Evolutionary conservation across 2,888 invertebrate species (phyloP).

Genomic region (Drosophila gaucha): DNA sequence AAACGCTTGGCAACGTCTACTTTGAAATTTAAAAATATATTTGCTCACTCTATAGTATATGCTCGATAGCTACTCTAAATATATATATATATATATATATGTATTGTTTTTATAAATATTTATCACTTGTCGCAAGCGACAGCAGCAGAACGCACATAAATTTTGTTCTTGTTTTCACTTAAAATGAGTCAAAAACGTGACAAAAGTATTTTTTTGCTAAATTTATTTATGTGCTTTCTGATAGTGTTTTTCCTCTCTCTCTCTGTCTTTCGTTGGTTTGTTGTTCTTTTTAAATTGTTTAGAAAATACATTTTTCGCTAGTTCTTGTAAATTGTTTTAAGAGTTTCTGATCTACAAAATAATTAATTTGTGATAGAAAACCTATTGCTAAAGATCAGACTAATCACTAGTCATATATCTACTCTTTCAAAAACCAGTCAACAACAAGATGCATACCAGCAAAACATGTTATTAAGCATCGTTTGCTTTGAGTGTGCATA

Average conservation of each 20-base stretch:
- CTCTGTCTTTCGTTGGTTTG: constrained; percentile 20
- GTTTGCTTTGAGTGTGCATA: constrained; percentile 21
- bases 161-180: constrained; percentile 17
- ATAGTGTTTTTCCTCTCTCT: background rate
- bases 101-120: constrained; percentile 7
- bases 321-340: constrained; percentile 4
- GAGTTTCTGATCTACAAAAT: constrained; percentile 3
- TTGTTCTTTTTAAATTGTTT: constrained; percentile 9
- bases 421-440: constrained; percentile 37
- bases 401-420: constrained; percentile 29
- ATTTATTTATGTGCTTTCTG: constrained; percentile 32
- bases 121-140: constrained; percentile 16
- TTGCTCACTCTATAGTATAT: constrained; percentile 10
- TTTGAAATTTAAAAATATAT: constrained; percentile 32
- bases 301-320: background rate
- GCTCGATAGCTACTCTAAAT: constrained; percentile 14
- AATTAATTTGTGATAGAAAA: constrained; percentile 9
- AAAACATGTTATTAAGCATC: constrained; percentile 33
- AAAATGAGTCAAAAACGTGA: constrained; percentile 72
- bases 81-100: background rate
- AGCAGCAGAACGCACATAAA: constrained; percentile 19
- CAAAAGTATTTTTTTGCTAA: constrained; percentile 38
- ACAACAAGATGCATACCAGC: constrained; percentile 20
- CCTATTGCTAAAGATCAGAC: constrained; percentile 27
- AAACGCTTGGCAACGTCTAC: constrained; percentile 48